Evolutionary conservation across 1,140 invertebrate genomes (phyloP), one percentile per base, ranked within the genome.

Genomic region (Manduca sexta): DNA sequence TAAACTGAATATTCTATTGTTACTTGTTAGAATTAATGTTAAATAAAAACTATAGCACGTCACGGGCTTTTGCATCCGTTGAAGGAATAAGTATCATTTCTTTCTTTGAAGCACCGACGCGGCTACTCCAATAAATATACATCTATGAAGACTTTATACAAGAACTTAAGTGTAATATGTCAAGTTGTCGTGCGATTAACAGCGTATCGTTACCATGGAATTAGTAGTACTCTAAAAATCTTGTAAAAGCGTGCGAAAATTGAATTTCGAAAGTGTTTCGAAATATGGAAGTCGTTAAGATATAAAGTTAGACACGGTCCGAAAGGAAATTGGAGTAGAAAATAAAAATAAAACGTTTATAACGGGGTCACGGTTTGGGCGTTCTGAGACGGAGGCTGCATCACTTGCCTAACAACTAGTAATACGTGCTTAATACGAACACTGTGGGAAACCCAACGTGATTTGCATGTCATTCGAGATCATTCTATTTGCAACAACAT

Each of bases 321-420:
- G 60, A 64, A 61, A 69, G 64, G 67, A 73, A 73, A 69, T 68
- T 62, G 62, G 56, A 64, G 48, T 63, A 63, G 62, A 69, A 72
- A 65, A 70, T 70, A 69, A 65, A 73, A 69, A 68, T 66, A 63
- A 68, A 64, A 60, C 41, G 37, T 42, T 30, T 16, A 43, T 46
- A 77, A 75, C 53, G 57, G 46, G 71, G 75, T 69, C 71, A 76
- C 45, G 69, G 68, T 50, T 56, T 52, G 34, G 37, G 34, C 41
- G n/a, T n/a, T 73, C 64, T 65, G 41, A 44, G 43, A 13, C 6
- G 21, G 44, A 45, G 52, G 49, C 59, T 53, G 38, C 50, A 45
- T 48, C 49, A 49, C 48, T 63, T 70, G 60, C 59, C 51, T 52
- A 64, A 71, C 55, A 35, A 43, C 41, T 30, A 30, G 41, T n/a